Base-by-base conservation (phyloP, 2,888 invertebrate species). In the Anaspis maculata region DNA sequence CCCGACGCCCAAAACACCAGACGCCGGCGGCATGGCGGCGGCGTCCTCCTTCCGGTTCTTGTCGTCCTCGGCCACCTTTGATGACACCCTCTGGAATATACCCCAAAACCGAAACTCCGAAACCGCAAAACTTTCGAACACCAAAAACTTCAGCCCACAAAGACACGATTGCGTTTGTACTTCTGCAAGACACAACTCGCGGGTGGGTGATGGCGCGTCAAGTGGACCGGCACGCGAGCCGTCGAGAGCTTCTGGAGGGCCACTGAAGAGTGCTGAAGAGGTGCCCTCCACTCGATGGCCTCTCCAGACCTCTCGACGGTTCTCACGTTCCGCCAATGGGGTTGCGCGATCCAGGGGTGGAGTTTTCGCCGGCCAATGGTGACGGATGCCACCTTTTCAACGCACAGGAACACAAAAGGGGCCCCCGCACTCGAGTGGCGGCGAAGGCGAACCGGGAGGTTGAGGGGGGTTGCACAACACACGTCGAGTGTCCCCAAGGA, bases 221-320 rank as follows among this genome's bases (percentile, higher is more conserved):
- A 60, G 60, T 61, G 60, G 55, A 49, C 44, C 44, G 61, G 58
- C 65, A 64, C 65, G 65, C 65, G 65, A 64, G 50, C 51, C 52
- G 53, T 60, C 57, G 56, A 62, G 59, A 59, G 57, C 54, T 53
- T 59, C 62, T 62, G 57, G 59, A 64, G 62, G 57, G 59, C 52
- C 59, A 60, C 62, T 64, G 61, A 61, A 63, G 62, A 61, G 62
- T 46, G 51, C 56, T 62, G 59, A 59, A 62, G 61, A 62, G 59
- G 59, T 49, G 49, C 60, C 61, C 65, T 65, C 57, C 57, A 63
- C 54, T 62, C 55, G 59, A 62, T 40, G 61, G 60, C 54, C 56
- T 56, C 62, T 62, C 59, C 55, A 59, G 54, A 50, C 51, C 56
- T 56, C 55, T 48, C 48, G 45, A 51, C 46, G 51, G 44, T 53